phyloP scores from a whole-genome alignment of 1,140 invertebrate genomes.

The Drosophila pseudoananassae region DNA sequence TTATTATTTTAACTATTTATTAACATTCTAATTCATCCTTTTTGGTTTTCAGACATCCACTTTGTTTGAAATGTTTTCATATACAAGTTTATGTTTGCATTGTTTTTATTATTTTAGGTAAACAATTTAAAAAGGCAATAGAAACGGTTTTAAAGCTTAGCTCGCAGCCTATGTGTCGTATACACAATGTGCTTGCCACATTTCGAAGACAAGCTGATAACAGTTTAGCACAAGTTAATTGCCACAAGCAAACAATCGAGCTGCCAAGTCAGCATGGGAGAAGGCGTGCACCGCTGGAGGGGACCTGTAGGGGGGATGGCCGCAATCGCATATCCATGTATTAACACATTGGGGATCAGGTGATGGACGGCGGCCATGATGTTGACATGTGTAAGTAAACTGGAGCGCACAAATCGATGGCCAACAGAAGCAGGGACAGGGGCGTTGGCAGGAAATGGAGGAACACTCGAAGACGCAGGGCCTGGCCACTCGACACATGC shows the following conservation, averaged over 20 bases:
- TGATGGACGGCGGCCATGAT: conserved; percentile 59
- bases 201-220: conserved; percentile 36
- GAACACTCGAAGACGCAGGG: not conserved
- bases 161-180: conserved; percentile 32
- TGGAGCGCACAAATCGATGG: conserved; percentile 41
- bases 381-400: conserved; percentile 70
- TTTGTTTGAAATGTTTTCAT: too few species aligned
- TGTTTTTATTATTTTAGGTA: conserved; percentile 26
- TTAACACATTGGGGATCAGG: conserved; percentile 70
- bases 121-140: not conserved
- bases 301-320: not conserved
- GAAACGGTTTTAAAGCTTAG: conserved; percentile 2
- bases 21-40: too few species aligned
- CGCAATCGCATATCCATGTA: conserved; percentile 52
- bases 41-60: too few species aligned
- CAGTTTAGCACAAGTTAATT: conserved; percentile 56
- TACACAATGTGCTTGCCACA: conserved; percentile 41
- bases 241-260: conserved; percentile 39
- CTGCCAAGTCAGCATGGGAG: conserved; percentile 8
- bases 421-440: conserved; percentile 5
- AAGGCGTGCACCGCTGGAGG: not conserved
- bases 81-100: too few species aligned
- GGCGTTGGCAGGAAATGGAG: not conserved
- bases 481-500: conserved; percentile 52
- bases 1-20: too few species aligned